Base-by-base conservation (phyloP, 2,888 invertebrate species). In the Himalopsyche tibetana region DNA sequence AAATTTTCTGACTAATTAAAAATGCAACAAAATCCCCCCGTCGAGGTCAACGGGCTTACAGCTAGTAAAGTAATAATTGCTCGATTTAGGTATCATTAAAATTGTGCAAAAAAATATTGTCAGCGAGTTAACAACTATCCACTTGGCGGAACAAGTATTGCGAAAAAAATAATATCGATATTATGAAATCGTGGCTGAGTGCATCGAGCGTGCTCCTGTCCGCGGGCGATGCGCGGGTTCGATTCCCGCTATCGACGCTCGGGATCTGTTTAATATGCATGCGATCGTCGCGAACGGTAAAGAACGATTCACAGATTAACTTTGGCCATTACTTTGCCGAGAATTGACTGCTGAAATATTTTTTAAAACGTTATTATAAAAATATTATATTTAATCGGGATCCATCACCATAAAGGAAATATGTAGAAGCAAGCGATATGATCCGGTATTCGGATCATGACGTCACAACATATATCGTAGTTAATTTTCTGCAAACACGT, bases 241-340 rank as follows among this genome's bases (percentile, higher is more conserved):
- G 63, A 63, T 19, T 63, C 63, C 63, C 63, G 63, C 63, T 63
- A 63, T 63, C 63, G 63, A 63, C 63, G 63, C 63, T 63, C 19
- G 19, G 28, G 28, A 63, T 63, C 63, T 63, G 63, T 28, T 63
- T 63, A 63, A 63, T 63, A 63, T 63, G 63, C 63, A 63, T 63
- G 63, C 63, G 63, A 63, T 63, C 63, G 63, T 63, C 63, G 63
- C 63, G 11, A 28, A 6, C 63, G 63, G 63, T 63, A 63, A 63
- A 63, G 63, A 63, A 63, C 63, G 63, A 63, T 63, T n/a, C 63
- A 19, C 63, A 63, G 19, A 63, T 63, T 63, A 63, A 19, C 19
- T 63, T 3, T 3, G 4, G 4, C 63, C 28, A 63, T 63, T 63
- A 63, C 19, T 63, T 63, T n/a, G 28, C n/a, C 0, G 28, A 6